Evolutionary conservation across 2,888 invertebrate species (phyloP).

Genomic region (Schrankia costaestrigalis): DNA sequence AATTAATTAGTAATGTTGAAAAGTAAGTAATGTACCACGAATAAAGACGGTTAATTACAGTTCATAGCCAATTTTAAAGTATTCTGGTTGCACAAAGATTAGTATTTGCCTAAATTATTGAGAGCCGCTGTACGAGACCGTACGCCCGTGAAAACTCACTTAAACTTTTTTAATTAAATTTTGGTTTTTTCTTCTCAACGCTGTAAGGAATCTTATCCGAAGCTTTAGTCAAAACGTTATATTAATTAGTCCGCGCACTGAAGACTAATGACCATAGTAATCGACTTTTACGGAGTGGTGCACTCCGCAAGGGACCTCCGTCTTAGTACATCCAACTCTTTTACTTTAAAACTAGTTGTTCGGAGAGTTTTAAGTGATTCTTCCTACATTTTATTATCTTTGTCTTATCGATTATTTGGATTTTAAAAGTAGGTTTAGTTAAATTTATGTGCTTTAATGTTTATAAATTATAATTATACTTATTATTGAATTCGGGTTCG

Average conservation of each 20-base stretch:
- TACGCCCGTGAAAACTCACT: slow-evolving; percentile 76
- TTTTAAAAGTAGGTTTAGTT: no score
- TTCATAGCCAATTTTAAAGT: slow-evolving; percentile 36
- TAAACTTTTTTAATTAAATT: slow-evolving; percentile 80
- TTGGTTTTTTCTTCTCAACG: slow-evolving; percentile 64
- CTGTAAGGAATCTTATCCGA: slow-evolving; percentile 59
- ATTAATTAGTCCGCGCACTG: slow-evolving; percentile 69
- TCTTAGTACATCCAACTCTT: neutral
- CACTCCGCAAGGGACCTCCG: slow-evolving; percentile 23
- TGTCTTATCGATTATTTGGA: no score
- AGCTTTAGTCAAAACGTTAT: slow-evolving; percentile 73
- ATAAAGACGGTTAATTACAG: slow-evolving; percentile 48
- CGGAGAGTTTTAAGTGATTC: no score
- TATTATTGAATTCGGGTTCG: no score
- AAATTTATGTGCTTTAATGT: no score
- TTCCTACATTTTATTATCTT: no score
- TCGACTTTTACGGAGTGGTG: slow-evolving; percentile 58
- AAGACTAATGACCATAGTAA: slow-evolving; percentile 66
- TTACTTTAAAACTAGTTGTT: slow-evolving; percentile 1
- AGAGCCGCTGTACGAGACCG: slow-evolving; percentile 58
- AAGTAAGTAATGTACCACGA: slow-evolving; percentile 24
- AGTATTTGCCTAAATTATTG: slow-evolving; percentile 70
- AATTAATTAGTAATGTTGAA: slow-evolving; percentile 15
- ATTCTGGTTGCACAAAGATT: slow-evolving; percentile 57
- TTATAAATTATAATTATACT: no score